Base-by-base conservation (phyloP, 1,140 invertebrate species). In the Sarcophaga peregrina region DNA sequence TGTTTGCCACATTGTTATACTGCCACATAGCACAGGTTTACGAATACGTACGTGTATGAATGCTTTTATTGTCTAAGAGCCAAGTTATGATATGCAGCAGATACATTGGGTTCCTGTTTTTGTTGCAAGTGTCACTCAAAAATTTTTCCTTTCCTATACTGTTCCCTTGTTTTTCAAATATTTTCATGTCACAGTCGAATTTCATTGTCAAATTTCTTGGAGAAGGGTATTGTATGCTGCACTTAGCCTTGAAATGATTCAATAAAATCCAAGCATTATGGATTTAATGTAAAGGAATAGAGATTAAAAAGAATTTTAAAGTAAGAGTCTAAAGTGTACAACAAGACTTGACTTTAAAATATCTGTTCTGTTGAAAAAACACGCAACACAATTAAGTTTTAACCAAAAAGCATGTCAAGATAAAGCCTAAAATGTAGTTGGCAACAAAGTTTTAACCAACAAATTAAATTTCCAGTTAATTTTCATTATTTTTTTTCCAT, bases 141-240 rank as follows among this genome's bases (percentile, higher is more conserved):
- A 37, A 4, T 37, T 37, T 1, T 37, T 37, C 25, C 25, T 37
- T 37, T 37, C 4, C 25, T 4, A 2, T 37, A 2, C 1, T 37
- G 25, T 37, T 37, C 25, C 4, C 25, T 37, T 37, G 25, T 37
- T 37, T 37, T 37, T 37, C 25, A 37, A 20, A 68, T 68, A 68
- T 68, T 68, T 68, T 20, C 20, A 68, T 68, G 62, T 68, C 62
- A 68, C 62, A 68, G 62, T 68, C 62, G n/a, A 37, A n/a, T 68
- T 68, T 25, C 62, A 68, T 68, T 68, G 17, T 68, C 17, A 68
- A 20, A 37, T 37, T 4, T 4, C 25, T 37, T 37, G 25, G 25
- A 37, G 25, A 37, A 37, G 25, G 7, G n/a, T 52, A 52, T 52
- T 52, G 50, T 10, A 52, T 52, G 8, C 2, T 0, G 6, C 54